Base-by-base conservation (phyloP, 2,797 vertebrate genomes). In the Rhabdophis nuchalis region DNA sequence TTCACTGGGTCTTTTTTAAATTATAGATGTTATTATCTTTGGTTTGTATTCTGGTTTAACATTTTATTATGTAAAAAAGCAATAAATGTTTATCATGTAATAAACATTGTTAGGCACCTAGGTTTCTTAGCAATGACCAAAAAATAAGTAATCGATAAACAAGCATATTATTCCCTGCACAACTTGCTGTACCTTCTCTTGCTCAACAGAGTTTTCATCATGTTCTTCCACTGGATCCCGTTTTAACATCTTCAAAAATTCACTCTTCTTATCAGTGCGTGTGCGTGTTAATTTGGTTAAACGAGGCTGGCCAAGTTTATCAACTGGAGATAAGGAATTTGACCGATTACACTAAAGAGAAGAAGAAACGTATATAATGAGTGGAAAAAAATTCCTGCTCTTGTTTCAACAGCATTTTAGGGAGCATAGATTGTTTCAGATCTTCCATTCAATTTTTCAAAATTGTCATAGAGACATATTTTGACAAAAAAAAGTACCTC, bases 181-280 rank as follows among this genome's bases (percentile, higher is more conserved):
- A 85, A 88, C 58, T 46, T 60, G 0, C 90, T 68, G 32, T 95
- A 98, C 97, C 97, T 97, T 97, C 91, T 97, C 96, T 92, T 96
- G 97, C 32, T 93, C 96, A 89, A 95, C 93, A 89, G 87, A 95
- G 92, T 94, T 96, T 64, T 95, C 93, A 68, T 97, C 95, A 50
- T 96, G 96, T 27, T 97, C 96, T 95, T 97, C 97, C 90, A 97
- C 94, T 96, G 94, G 94, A 57, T 97, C 97, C 92, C 93, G 96
- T 95, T 97, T 98, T 90, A 98, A 68, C 0, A 97, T 95, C 94
- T 98, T 98, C 96, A 98, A 95, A 96, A 98, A 98, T 92, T 97
- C 97, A 94, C 97, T 98, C 94, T 98, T 98, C 93, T 97, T 98
- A 96, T 98, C 97, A n/a, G 96, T 96, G 57, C 97, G 95, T 93